Percentiles rank a stretch among this genome's conserved stretches.
These are phyloP conservation scores for Saimiri boliviensis DNA, from an alignment of 2,113 vertebrate species.

Conservation along the genomic window DNA sequence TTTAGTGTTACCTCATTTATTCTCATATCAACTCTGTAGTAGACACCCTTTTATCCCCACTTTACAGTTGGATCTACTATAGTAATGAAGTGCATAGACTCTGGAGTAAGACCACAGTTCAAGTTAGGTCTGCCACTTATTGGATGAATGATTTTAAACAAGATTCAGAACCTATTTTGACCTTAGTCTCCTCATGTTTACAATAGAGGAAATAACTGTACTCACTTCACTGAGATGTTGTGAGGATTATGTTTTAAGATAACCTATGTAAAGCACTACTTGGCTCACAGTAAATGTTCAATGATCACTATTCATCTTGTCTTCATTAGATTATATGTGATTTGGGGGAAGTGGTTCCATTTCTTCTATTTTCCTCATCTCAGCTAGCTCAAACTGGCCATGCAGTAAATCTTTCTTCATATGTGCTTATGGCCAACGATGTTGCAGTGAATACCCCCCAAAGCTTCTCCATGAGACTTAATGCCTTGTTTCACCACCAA, in stretches of 20 bases:
- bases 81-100: background rate
- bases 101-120: background rate
- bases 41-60: background rate
- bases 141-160: conserved; percentile 23
- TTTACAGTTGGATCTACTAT: background rate
- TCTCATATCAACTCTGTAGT: background rate
- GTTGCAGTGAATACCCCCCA: background rate
- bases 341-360: background rate
- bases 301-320: background rate
- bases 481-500: background rate
- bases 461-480: background rate
- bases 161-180: background rate
- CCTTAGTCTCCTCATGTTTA: background rate
- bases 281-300: background rate
- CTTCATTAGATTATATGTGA: background rate
- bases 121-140: background rate
- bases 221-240: background rate
- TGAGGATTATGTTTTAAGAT: background rate
- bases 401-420: background rate
- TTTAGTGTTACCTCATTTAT: conserved; percentile 31
- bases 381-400: background rate
- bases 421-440: background rate
- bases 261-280: background rate
- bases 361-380: background rate
- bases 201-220: background rate